Evolutionary conservation across 2,113 vertebrate species (phyloP).

Genomic region (human (Homo sapiens)): DNA sequence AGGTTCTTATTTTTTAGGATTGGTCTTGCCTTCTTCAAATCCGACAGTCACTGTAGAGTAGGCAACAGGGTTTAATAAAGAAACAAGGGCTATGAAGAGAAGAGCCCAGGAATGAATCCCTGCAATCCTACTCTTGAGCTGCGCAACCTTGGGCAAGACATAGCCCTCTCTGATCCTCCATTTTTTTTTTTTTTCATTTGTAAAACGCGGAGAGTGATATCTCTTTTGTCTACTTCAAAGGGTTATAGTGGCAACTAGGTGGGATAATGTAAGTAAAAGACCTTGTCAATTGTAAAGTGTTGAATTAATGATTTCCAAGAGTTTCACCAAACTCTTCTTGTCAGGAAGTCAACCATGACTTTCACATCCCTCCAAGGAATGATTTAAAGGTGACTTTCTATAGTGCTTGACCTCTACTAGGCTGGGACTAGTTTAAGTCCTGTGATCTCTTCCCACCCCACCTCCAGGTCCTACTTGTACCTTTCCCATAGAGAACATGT

Average conservation of each 20-base stretch:
- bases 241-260: not conserved
- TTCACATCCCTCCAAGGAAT: not conserved
- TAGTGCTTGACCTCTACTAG: not conserved
- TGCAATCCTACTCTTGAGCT: not conserved
- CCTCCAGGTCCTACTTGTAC: not conserved
- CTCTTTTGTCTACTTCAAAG: not conserved
- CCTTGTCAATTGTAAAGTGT: not conserved
- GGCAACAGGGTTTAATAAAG: not conserved
- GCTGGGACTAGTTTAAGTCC: not conserved
- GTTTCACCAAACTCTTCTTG: not conserved
- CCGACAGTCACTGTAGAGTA: not conserved
- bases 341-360: not conserved
- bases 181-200: not conserved
- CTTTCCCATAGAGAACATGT: not conserved
- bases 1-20: not conserved
- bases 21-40: not conserved
- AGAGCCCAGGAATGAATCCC: not conserved
- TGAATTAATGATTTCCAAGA: slow-evolving; percentile 5
- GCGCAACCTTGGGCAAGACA: not conserved
- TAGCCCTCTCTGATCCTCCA: not conserved
- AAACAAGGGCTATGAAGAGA: not conserved
- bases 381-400: not conserved
- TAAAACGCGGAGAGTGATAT: not conserved
- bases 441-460: not conserved
- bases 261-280: not conserved